Base-by-base conservation (phyloP, 2,797 vertebrate genomes). In the Clarias laeviceps region DNA sequence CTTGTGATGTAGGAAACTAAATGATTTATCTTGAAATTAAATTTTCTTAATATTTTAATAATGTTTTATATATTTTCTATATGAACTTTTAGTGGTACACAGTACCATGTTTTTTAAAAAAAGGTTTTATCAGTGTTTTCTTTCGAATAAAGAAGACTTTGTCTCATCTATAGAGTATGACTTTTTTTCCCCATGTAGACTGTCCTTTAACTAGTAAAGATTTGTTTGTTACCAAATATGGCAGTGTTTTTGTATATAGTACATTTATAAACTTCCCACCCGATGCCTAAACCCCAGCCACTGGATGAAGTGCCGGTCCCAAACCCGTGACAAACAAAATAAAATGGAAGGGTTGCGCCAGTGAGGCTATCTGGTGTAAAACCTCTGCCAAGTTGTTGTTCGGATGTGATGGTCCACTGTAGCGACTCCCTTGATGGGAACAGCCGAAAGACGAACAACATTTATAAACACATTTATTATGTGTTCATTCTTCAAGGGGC, bases 1-100 rank as follows among this genome's bases (percentile, higher is more conserved):
- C 56, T 65, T 80, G n/a, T 85, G 27, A 32, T 85, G 37, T 70
- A 57, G 15, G 14, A 61, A 50, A 78, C 2, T 12, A 78, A 61
- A 61, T 37, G 14, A 27, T 45, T 80, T 22, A 82, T 70, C 15
- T 57, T 64, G 11, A 17, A 66, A 27, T 57, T 37, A 37, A 37
- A 37, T 78, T 37, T 32, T 40, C 5, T 66, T 73, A 82, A 59
- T 82, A 74, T 85, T 85, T 80, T 73, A 20, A 27, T 80, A 69
- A 70, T 80, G 37, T 34, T 70, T 84, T 79, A 11, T 12, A 80
- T 4, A 12, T 5, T 22, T 65, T 61, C 29, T 80, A 50, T 50
- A 29, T 65, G 11, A 80, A 50, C 20, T 65, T 27, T 80, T 50
- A 80, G 45, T 80, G 24, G 37, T 64, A 37, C 7, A 7, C 17